Base-by-base conservation (phyloP, 2,888 invertebrate species). In the Dicyrtoma fusca region DNA sequence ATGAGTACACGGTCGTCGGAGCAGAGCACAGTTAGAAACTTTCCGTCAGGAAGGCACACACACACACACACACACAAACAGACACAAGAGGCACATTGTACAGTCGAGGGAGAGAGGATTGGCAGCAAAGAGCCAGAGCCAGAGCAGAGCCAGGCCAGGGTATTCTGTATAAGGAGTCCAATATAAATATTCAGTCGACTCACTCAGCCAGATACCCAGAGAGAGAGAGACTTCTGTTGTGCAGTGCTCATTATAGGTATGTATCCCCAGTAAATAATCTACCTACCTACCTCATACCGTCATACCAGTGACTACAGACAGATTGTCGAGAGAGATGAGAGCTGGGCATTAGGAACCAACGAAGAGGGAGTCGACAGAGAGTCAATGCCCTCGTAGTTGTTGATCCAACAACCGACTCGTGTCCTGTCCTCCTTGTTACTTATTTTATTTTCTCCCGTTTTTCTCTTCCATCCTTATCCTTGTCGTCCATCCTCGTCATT, bases 341-440 rank as follows among this genome's bases (percentile, higher is more conserved):
- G 64, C 47, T 63, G 64, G 64, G 64, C 49, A 64, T 49, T 25
- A 64, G 64, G 49, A 47, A 49, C 49, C 8, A 21, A 53, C 17
- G 21, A 21, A 17, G 47, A 64, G 64, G 49, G 64, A 49, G 61
- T 61, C 61, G 61, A 26, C 61, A 13, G 45, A 64, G 64, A 64
- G 64, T 49, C 64, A 64, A 26, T 63, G 63, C 63, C 63, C 63
- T 63, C 63, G 45, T 49, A 17, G 63, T 21, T 63, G 63, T 63
- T 45, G 63, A 63, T 63, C 63, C 63, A 63, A 63, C 63, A 63
- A 63, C 63, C 63, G 61, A 61, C 61, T 61, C 61, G 61, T 61
- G 61, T 61, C 61, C 34, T 34, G 34, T 34, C 34, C 42, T 61
- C 61, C 42, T 61, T 61, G 61, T 61, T 61, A 61, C 61, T 61